phyloP scores from a whole-genome alignment of 2,113 vertebrate genomes.

The Puntigrus tetrazona region DNA sequence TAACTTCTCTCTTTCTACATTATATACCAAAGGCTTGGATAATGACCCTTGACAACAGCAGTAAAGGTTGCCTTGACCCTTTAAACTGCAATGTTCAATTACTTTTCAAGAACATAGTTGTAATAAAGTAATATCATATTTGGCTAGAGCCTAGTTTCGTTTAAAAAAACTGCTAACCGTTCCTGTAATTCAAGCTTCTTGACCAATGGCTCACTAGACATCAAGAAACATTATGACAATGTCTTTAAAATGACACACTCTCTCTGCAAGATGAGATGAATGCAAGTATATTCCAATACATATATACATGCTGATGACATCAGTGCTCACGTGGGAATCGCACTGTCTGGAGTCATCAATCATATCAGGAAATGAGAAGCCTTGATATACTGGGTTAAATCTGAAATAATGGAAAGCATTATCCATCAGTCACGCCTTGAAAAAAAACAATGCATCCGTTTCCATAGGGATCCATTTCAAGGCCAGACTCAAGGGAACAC shows the following conservation, averaged over 20 bases:
- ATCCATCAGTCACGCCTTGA: constrained; percentile 32
- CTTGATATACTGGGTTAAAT: constrained; percentile 31
- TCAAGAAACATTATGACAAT: neutral
- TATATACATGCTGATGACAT: neutral
- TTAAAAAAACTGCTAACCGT: no score
- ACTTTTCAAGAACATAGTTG: neutral
- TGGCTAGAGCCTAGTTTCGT: no score
- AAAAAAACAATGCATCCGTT: constrained; percentile 34
- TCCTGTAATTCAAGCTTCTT: no score
- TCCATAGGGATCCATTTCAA: constrained; percentile 43
- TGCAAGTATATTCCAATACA: constrained; percentile 15
- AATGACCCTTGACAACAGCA: neutral
- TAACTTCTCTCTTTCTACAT: constrained; percentile 31
- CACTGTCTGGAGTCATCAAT: constrained; percentile 19
- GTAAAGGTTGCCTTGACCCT: constrained; percentile 4
- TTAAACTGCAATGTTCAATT: neutral
- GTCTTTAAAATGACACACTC: neutral
- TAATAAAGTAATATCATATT: neutral
- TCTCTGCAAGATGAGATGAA: constrained; percentile 5
- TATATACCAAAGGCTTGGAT: neutral
- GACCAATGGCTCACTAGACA: neutral
- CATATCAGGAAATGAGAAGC: constrained; percentile 10
- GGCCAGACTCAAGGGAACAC: constrained; percentile 2
- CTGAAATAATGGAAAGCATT: constrained; percentile 40
- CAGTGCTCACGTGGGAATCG: neutral